These are phyloP conservation scores for Panzeria rudis DNA, from an alignment of 2,888 invertebrate genomes.

Conservation along the genomic window DNA sequence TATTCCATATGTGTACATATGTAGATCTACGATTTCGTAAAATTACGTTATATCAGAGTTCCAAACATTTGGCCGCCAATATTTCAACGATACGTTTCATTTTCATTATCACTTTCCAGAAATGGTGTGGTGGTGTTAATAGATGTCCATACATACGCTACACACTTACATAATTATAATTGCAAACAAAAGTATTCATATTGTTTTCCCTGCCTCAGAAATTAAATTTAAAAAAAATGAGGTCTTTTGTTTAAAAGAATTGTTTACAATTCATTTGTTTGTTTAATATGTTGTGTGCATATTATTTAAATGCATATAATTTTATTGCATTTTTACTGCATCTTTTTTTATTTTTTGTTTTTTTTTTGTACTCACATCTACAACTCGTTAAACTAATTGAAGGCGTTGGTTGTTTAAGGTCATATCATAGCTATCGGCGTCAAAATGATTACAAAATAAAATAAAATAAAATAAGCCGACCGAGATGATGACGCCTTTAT, in stretches of 20 bases:
- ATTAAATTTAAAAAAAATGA: not conserved
- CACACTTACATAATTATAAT: conserved; percentile 1
- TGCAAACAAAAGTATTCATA: conserved; percentile 6
- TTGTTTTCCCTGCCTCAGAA: not conserved
- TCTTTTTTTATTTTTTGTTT: no score
- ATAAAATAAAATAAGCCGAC: conserved; percentile 17
- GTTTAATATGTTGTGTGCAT: conserved; percentile 44
- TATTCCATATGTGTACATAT: no score
- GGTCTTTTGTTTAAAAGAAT: conserved; percentile 55
- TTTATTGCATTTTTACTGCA: conserved; percentile 37
- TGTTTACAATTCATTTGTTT: conserved; percentile 57
- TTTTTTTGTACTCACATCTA: conserved; percentile 21
- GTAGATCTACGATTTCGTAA: no score
- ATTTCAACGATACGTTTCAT: not conserved
- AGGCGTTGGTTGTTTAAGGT: conserved; percentile 67
- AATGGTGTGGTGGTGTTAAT: not conserved
- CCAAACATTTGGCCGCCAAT: not conserved
- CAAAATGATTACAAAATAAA: not conserved
- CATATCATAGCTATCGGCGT: conserved; percentile 32
- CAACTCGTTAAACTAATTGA: conserved; percentile 56
- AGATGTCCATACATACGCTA: not conserved
- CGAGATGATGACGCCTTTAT: conserved; percentile 46
- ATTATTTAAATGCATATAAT: conserved; percentile 44
- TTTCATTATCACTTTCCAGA: not conserved
- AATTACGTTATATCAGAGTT: no score